Conservation (phyloP, 2,888 invertebrate species). For the Drosophila eohydei region DNA sequence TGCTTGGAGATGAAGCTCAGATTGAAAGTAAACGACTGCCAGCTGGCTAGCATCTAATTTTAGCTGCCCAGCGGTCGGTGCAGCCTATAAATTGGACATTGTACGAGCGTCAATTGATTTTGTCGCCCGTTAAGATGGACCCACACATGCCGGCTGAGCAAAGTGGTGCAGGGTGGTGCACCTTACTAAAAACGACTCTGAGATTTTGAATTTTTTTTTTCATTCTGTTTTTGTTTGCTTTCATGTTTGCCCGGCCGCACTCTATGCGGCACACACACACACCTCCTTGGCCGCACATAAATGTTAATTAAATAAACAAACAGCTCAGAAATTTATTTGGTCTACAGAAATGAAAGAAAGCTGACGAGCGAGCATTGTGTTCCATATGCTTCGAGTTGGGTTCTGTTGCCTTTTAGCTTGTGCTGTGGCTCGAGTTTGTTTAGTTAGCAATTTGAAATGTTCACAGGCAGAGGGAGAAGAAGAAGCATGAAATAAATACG, state of each 20-base stretch:
- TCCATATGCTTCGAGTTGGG: constrained; percentile 34
- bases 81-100: constrained; percentile 52
- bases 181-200: constrained; percentile 12
- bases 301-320: constrained; percentile 76
- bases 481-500: constrained; percentile 5
- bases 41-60: constrained; percentile 40
- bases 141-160: not conserved
- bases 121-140: constrained; percentile 28
- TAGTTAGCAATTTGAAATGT: constrained; percentile 24
- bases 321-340: constrained; percentile 73
- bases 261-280: not conserved
- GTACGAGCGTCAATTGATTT: constrained; percentile 43
- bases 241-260: constrained; percentile 22
- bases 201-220: constrained; percentile 2
- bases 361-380: constrained; percentile 31
- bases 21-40: constrained; percentile 56
- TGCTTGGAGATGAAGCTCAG: constrained; percentile 56
- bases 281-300: constrained; percentile 35
- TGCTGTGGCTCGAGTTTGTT: constrained; percentile 21
- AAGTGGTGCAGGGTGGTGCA: not conserved
- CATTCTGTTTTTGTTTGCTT: constrained; percentile 6
- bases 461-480: not conserved
- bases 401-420: not conserved
- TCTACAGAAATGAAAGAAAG: constrained; percentile 47
- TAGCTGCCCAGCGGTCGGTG: constrained; percentile 28